Conservation (phyloP, 2,113 vertebrate genomes). For the Oriolus oriolus region DNA sequence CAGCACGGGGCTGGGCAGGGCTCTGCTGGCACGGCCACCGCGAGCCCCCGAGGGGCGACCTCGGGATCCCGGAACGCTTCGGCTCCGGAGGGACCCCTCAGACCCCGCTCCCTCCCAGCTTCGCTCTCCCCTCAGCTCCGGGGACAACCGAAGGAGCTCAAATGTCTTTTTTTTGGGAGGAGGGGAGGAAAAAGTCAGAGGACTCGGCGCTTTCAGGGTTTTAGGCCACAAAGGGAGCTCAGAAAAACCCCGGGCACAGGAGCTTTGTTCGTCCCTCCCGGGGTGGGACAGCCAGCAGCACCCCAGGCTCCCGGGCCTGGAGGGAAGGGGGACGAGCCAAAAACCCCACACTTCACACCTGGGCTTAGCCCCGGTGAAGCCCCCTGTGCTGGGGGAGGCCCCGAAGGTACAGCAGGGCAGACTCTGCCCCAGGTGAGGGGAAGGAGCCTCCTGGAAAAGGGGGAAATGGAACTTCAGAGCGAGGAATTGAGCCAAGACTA, state of each 20-base stretch:
- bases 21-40: not conserved
- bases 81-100: not conserved
- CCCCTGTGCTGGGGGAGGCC: too few relatives aligned
- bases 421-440: not conserved
- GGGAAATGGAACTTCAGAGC: not conserved
- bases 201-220: not conserved
- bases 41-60: not conserved
- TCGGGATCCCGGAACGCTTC: not conserved
- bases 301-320: not conserved
- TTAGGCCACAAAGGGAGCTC: not conserved
- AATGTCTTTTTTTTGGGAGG: not conserved
- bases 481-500: not conserved
- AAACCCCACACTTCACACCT: not conserved
- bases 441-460: not conserved
- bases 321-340: not conserved
- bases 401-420: not conserved
- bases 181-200: not conserved
- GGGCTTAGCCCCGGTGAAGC: not conserved
- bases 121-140: too few relatives aligned
- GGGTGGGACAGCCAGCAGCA: not conserved
- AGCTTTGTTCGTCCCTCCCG: not conserved
- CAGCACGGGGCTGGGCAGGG: not conserved
- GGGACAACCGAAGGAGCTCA: not conserved
- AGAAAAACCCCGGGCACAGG: not conserved
- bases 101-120: not conserved